Evolutionary conservation across 1,140 invertebrate species (phyloP).

Genomic region (Octopus sinensis): DNA sequence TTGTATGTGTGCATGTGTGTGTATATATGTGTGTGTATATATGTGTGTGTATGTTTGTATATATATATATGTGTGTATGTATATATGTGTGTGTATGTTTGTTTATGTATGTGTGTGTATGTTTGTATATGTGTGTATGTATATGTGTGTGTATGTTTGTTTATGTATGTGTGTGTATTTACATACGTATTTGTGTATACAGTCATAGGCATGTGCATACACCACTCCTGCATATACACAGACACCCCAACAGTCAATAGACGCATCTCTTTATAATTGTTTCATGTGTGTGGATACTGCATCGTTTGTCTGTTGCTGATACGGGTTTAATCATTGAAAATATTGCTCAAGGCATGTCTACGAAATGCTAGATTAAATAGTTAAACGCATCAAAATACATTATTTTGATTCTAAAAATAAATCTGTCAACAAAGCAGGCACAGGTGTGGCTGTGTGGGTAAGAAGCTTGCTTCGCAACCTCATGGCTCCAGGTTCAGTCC

Average conservation of each 20-base stretch:
- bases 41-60: neutral
- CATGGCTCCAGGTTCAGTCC: too few species aligned
- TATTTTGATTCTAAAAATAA: too few species aligned
- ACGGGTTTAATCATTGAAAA: too few species aligned
- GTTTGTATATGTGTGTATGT: neutral
- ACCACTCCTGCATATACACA: neutral
- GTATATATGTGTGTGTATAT: neutral
- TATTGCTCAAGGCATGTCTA: too few species aligned
- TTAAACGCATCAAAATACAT: too few species aligned
- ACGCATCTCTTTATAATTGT: too few species aligned
- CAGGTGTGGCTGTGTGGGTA: too few species aligned
- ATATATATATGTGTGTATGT: neutral
- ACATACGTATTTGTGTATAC: neutral
- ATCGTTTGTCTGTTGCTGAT: too few species aligned
- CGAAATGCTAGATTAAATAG: too few species aligned
- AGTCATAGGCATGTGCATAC: neutral
- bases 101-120: neutral
- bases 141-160: neutral
- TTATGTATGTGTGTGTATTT: neutral
- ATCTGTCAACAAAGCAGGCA: too few species aligned
- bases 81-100: neutral
- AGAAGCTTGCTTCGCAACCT: too few species aligned
- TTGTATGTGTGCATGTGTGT: neutral
- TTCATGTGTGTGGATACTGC: too few species aligned
- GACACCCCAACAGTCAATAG: neutral